These are phyloP conservation scores for Calliphora vomitoria DNA, from an alignment of 2,888 invertebrate species.

Conservation along the genomic window DNA sequence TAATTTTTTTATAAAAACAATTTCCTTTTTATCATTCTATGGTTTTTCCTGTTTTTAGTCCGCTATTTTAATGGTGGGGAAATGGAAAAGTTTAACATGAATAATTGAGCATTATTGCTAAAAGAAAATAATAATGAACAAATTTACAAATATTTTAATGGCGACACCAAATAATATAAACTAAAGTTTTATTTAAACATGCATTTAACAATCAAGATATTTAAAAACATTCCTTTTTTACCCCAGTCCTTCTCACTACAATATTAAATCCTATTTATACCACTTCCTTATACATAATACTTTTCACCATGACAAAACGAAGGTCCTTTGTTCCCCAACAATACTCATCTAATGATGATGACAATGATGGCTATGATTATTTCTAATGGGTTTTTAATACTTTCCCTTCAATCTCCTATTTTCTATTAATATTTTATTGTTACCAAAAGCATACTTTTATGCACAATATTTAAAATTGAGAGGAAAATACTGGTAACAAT, in stretches of 20 bases:
- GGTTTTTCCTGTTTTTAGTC: not conserved
- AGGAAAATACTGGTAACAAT: not conserved
- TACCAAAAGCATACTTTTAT: not conserved
- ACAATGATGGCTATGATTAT: conserved; percentile 13
- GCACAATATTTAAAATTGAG: not conserved
- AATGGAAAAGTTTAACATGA: not conserved
- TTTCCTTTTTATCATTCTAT: conserved; percentile 4
- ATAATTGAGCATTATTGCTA: not conserved
- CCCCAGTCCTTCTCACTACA: not conserved
- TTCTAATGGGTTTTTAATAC: conserved; percentile 7
- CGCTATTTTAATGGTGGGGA: not conserved
- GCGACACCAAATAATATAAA: too few relatives aligned
- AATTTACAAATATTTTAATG: too few relatives aligned
- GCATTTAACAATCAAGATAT: too few relatives aligned
- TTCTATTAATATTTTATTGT: not conserved
- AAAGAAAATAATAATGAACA: not conserved
- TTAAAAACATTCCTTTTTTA: too few relatives aligned
- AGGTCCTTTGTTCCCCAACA: conserved; percentile 12
- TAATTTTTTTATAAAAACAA: conserved; percentile 13
- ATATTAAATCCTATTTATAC: not conserved
- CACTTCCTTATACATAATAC: not conserved
- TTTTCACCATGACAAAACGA: not conserved
- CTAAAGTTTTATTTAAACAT: too few relatives aligned
- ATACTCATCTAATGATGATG: not conserved
- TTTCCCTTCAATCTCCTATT: not conserved